A percentile compares a stretch with the other conserved stretches of the same genome.
phyloP scores from a whole-genome alignment of 2,113 vertebrate species.

The Heptranchias perlo region DNA sequence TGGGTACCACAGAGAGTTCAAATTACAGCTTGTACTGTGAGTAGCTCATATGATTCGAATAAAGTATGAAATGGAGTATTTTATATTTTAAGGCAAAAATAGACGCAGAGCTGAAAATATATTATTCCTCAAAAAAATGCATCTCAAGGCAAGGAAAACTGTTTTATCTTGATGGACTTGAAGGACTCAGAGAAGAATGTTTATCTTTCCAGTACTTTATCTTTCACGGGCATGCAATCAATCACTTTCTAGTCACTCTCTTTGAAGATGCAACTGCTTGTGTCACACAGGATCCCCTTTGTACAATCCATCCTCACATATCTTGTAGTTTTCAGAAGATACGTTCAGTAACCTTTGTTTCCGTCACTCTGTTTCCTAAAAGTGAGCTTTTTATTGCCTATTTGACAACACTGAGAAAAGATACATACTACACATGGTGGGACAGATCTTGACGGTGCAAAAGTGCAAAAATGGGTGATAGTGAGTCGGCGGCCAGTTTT shows the following conservation, averaged over 20 bases:
- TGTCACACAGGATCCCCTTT: background rate
- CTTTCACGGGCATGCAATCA: background rate
- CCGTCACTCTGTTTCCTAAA: background rate
- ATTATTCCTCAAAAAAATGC: background rate
- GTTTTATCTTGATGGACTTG: background rate
- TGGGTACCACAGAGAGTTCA: background rate
- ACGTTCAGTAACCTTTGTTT: background rate
- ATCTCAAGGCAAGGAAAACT: background rate
- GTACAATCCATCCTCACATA: background rate
- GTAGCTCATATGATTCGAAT: background rate
- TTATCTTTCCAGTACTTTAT: background rate
- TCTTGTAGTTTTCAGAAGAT: slow-evolving; percentile 8
- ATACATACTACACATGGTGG: background rate
- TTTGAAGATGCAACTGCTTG: background rate
- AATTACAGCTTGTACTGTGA: background rate
- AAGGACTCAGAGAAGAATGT: background rate
- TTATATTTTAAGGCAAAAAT: background rate
- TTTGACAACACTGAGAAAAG: background rate
- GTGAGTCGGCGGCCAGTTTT: background rate
- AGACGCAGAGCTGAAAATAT: background rate
- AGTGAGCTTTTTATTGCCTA: slow-evolving; percentile 2
- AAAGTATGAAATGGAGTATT: background rate
- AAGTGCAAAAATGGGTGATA: background rate
- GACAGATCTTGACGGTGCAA: background rate
- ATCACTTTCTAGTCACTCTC: background rate